Percentiles rank a stretch among this genome's conserved stretches.
These are phyloP conservation scores for Psammodynastes pulverulentus DNA, from an alignment of 2,113 vertebrate genomes.

Conservation along the genomic window DNA sequence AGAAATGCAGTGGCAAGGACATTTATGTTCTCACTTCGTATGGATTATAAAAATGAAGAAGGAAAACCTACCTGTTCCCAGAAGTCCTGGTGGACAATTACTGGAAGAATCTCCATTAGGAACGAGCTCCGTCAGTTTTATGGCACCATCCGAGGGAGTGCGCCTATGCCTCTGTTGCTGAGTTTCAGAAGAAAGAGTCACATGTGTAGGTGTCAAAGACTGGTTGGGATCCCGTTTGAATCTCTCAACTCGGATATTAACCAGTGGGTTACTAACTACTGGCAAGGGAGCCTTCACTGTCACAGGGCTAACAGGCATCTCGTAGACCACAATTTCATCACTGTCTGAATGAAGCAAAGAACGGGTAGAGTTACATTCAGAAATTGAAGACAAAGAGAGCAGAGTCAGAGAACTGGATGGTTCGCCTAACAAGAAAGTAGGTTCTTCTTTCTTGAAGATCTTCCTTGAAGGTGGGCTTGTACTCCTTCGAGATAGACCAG, in stretches of 20 bases:
- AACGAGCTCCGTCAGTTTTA: constrained; percentile 72
- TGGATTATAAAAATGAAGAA: constrained; percentile 33
- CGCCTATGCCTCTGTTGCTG: constrained; percentile 76
- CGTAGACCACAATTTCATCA: constrained; percentile 85
- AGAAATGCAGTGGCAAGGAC: not conserved
- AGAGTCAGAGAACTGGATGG: constrained; percentile 82
- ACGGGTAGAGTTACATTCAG: constrained; percentile 95
- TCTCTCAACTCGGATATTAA: constrained; percentile 89
- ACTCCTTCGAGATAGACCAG: constrained; percentile 78
- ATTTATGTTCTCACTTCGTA: not conserved
- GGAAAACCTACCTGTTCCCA: constrained; percentile 69
- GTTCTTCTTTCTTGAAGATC: constrained; percentile 87
- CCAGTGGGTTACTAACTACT: constrained; percentile 81
- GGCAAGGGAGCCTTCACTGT: constrained; percentile 68
- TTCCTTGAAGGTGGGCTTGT: constrained; percentile 86
- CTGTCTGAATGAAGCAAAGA: constrained; percentile 90
- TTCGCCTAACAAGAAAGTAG: constrained; percentile 69
- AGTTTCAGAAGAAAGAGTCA: constrained; percentile 75
- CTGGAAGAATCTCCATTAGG: constrained; percentile 71
- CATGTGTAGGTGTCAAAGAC: constrained; percentile 92
- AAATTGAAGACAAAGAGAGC: constrained; percentile 89
- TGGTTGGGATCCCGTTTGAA: constrained; percentile 92
- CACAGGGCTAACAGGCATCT: constrained; percentile 74
- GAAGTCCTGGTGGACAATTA: constrained; percentile 68
- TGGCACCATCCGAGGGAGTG: constrained; percentile 93